These are phyloP conservation scores for Eulemur rufifrons DNA, from an alignment of 2,113 vertebrate species.

Conservation along the genomic window DNA sequence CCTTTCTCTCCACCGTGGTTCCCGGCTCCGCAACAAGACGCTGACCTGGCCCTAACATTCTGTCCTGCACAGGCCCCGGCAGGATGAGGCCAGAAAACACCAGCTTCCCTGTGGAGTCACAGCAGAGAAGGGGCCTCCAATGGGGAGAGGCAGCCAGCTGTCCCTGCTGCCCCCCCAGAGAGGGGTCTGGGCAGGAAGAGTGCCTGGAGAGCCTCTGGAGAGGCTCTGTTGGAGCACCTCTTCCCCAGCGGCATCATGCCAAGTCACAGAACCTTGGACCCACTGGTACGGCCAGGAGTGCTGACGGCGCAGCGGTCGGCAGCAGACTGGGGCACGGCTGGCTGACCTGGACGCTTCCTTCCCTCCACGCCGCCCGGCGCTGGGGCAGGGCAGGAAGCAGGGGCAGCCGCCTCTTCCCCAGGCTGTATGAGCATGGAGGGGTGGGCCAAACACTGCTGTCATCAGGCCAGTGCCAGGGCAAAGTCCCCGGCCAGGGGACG, in stretches of 20 bases:
- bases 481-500: neutral
- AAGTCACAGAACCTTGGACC: constrained; percentile 28
- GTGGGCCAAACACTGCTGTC: neutral
- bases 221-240: neutral
- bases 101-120: neutral
- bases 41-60: constrained; percentile 43
- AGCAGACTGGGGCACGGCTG: neutral
- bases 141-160: fast-evolving
- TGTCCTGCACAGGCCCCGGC: neutral
- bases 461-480: neutral
- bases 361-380: neutral
- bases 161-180: neutral
- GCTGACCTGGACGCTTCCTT: neutral
- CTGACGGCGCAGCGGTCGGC: constrained; percentile 1
- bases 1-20: constrained; percentile 1
- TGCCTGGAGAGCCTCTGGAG: neutral
- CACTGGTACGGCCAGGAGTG: neutral
- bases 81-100: neutral
- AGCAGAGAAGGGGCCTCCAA: neutral
- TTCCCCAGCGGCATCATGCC: neutral
- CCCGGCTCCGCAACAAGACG: neutral
- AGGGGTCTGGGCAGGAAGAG: neutral
- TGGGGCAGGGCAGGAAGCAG: neutral
- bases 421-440: neutral
- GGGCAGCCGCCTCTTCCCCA: neutral